Conservation (phyloP, 2,797 vertebrate genomes). For the Dryobates pubescens region DNA sequence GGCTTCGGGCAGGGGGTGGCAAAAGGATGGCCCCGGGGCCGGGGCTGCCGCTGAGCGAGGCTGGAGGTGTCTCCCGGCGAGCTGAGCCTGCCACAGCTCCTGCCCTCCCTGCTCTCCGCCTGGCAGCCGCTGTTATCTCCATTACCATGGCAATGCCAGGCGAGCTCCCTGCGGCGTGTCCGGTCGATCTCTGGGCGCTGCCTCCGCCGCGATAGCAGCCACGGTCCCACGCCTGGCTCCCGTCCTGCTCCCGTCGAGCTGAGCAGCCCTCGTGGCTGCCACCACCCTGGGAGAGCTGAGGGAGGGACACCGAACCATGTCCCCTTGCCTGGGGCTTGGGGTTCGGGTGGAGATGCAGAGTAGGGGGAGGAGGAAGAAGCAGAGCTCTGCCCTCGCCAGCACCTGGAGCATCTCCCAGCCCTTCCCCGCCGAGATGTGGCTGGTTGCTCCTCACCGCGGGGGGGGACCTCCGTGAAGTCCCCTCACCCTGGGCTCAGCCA, state of each 20-base stretch:
- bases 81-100: neutral
- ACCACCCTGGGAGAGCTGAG: accelerated
- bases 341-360: neutral
- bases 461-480: too few relatives aligned
- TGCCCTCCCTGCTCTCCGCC: conserved; percentile 4
- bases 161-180: neutral
- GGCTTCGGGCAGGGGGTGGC: neutral
- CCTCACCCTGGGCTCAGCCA: neutral
- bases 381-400: neutral
- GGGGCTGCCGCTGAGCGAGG: accelerated
- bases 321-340: accelerated
- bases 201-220: accelerated
- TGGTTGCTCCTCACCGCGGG: accelerated
- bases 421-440: accelerated
- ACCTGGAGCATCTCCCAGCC: neutral
- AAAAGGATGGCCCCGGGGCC: accelerated
- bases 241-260: neutral
- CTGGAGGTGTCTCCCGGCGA: neutral
- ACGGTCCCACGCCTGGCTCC: neutral
- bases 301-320: accelerated
- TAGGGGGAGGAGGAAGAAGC: too few relatives aligned
- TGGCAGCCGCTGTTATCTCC: neutral
- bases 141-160: conserved; percentile 61
- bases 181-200: neutral
- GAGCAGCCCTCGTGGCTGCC: too few relatives aligned